Percentiles rank a stretch among this genome's conserved stretches.
Evolutionary conservation across 92 coral and sea anemone species (phyloP).

Genomic region (Parazoanthus darwini): DNA sequence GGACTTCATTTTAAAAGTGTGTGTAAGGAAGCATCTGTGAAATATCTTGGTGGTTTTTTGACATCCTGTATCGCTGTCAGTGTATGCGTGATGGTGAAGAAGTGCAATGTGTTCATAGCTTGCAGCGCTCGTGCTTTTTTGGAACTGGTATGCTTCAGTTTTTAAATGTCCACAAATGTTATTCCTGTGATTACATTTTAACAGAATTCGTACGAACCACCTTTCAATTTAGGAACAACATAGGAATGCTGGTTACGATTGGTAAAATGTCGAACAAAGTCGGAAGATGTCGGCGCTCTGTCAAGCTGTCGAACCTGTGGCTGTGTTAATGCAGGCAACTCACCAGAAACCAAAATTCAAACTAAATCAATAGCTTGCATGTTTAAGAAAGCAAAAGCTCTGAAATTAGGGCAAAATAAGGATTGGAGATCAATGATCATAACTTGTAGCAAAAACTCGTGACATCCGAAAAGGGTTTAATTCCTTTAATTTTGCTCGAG

Average conservation of each 20-base stretch:
- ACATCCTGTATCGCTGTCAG: not conserved
- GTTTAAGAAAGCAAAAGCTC: conserved; percentile 7
- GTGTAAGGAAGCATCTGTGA: not conserved
- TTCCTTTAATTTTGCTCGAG: not conserved
- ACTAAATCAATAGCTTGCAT: conserved; percentile 13
- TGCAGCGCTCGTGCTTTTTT: not conserved
- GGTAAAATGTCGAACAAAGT: not conserved
- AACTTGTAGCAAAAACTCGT: not conserved
- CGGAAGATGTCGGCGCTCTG: not conserved
- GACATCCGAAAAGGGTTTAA: conserved; percentile 6
- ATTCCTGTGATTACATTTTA: not conserved
- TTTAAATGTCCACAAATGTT: not conserved
- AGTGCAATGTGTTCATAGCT: not conserved
- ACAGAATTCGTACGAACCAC: not conserved
- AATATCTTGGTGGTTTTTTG: not conserved
- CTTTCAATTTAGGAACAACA: not conserved
- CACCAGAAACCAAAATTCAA: conserved; percentile 29
- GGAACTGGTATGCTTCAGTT: conserved; percentile 15
- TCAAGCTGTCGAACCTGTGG: conserved; percentile 1
- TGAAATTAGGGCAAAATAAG: conserved; percentile 5
- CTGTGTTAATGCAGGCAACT: not conserved
- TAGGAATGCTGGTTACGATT: not conserved
- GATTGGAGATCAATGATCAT: conserved; percentile 34
- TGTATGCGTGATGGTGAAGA: not conserved
- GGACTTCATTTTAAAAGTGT: not conserved